These are phyloP conservation scores for Leucophenga montana DNA, from an alignment of 2,888 invertebrate genomes.

Conservation along the genomic window DNA sequence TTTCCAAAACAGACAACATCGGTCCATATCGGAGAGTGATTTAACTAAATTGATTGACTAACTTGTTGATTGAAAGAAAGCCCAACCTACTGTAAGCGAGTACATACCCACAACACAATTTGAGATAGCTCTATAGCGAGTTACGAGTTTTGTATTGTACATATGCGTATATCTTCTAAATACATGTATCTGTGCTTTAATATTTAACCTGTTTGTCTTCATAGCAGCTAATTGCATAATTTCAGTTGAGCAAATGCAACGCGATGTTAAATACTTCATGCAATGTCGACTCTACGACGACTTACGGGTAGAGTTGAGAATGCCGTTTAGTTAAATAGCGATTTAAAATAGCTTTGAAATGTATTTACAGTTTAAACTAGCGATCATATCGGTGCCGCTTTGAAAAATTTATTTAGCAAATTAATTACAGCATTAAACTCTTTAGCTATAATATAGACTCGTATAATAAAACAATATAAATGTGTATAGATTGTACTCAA, in stretches of 20 bases:
- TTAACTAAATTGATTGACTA: too few relatives aligned
- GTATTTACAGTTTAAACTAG: too few relatives aligned
- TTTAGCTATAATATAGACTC: too few relatives aligned
- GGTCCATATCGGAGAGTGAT: too few relatives aligned
- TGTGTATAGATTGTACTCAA: background rate
- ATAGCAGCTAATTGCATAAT: slow-evolving; percentile 15
- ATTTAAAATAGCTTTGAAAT: slow-evolving; percentile 6
- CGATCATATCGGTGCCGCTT: too few relatives aligned
- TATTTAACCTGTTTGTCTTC: slow-evolving; percentile 15
- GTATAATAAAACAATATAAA: too few relatives aligned
- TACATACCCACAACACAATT: background rate
- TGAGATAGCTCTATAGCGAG: background rate
- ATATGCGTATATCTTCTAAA: background rate
- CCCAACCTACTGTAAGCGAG: background rate
- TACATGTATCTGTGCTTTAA: background rate
- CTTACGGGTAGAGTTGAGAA: too few relatives aligned
- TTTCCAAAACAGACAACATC: too few relatives aligned
- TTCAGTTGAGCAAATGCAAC: slow-evolving; percentile 10
- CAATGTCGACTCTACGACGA: slow-evolving; percentile 4
- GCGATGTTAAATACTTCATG: slow-evolving; percentile 3
- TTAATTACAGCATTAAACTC: too few relatives aligned
- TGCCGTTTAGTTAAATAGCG: slow-evolving; percentile 14
- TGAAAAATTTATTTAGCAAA: too few relatives aligned
- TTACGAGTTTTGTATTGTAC: background rate
- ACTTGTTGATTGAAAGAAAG: background rate